A percentile compares a stretch with the other conserved stretches of the same genome.
Conservation (phyloP, 2,797 vertebrate genomes). For the Danionella dracula region DNA sequence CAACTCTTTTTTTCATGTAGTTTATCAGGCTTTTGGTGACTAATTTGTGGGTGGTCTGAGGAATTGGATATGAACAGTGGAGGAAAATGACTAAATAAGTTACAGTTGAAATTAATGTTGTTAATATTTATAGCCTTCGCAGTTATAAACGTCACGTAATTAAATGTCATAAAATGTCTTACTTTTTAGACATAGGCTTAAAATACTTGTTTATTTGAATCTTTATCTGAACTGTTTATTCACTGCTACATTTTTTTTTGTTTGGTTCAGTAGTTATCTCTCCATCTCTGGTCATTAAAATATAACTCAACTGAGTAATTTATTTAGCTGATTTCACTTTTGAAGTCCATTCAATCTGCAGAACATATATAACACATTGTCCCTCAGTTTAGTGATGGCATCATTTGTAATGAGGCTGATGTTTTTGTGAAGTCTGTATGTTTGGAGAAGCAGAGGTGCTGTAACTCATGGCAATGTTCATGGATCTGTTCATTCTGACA, state of each 20-base stretch:
- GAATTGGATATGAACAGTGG: too few relatives aligned
- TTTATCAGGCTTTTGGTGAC: neutral
- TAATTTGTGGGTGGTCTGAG: neutral
- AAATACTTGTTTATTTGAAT: too few relatives aligned
- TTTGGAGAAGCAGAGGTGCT: neutral
- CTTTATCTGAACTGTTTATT: neutral
- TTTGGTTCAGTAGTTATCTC: neutral
- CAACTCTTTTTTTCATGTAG: neutral
- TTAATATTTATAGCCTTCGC: too few relatives aligned
- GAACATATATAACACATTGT: neutral
- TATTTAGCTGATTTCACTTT: neutral
- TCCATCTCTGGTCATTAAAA: neutral
- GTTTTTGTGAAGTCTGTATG: neutral
- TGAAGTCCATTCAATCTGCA: neutral
- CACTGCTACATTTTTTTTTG: too few relatives aligned
- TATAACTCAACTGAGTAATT: neutral
- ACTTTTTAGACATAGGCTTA: too few relatives aligned
- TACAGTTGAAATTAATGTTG: too few relatives aligned
- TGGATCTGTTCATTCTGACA: constrained; percentile 25
- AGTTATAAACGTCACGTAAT: too few relatives aligned
- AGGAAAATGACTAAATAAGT: too few relatives aligned
- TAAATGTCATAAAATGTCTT: too few relatives aligned
- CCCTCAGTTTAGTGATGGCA: neutral
- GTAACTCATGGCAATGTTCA: constrained; percentile 29
- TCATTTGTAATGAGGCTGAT: constrained; percentile 19